Percentiles rank a stretch among this genome's conserved stretches.
Evolutionary conservation across 2,113 vertebrate species (phyloP).

Genomic region (Dipodomys merriami): DNA sequence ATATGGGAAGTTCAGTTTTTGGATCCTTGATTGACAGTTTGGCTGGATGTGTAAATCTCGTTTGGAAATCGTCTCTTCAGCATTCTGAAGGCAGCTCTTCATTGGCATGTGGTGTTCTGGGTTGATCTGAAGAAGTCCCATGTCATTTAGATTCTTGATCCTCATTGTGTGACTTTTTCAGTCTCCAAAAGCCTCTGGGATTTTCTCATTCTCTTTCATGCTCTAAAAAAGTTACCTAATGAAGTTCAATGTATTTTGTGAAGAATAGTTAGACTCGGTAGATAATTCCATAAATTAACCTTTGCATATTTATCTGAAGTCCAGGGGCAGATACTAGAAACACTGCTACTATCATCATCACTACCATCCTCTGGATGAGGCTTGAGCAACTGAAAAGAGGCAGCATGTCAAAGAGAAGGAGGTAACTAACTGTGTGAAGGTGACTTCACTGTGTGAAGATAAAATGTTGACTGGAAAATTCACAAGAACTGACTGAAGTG

Average conservation of each 20-base stretch:
- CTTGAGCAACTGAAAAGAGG: not conserved
- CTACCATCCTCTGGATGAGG: not conserved
- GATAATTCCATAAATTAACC: not conserved
- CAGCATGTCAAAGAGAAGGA: not conserved
- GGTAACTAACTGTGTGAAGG: no score
- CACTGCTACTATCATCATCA: fast-evolving
- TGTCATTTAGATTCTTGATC: slow-evolving; percentile 42
- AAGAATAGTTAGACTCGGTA: not conserved
- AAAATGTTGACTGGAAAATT: not conserved
- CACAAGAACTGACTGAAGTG: not conserved
- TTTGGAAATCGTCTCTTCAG: slow-evolving; percentile 69
- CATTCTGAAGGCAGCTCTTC: slow-evolving; percentile 72
- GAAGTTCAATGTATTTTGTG: slow-evolving; percentile 4
- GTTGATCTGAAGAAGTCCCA: slow-evolving; percentile 56
- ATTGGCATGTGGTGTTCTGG: slow-evolving; percentile 64
- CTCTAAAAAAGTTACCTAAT: not conserved
- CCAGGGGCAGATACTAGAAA: not conserved
- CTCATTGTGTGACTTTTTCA: slow-evolving; percentile 31
- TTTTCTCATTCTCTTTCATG: not conserved
- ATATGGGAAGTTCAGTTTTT: slow-evolving; percentile 77
- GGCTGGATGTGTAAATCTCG: slow-evolving; percentile 68
- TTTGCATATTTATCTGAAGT: not conserved
- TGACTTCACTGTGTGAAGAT: not conserved
- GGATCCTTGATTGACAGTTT: slow-evolving; percentile 78
- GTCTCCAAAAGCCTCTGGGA: slow-evolving; percentile 34